A percentile compares a stretch with the other conserved stretches of the same genome.
Evolutionary conservation across 2,888 invertebrate genomes (phyloP).

Genomic region (Hyles lineata): DNA sequence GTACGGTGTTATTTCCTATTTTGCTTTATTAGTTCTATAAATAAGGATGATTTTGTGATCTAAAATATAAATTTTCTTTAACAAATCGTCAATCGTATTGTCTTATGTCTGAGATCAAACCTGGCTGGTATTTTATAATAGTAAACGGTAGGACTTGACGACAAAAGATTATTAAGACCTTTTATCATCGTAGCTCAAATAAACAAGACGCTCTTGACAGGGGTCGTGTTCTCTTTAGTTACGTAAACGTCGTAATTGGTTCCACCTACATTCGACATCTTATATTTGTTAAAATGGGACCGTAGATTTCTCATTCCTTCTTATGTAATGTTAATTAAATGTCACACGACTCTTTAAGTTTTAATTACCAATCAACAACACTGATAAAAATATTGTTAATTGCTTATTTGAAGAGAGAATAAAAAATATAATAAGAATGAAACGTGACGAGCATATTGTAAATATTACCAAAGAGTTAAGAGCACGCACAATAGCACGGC

Average conservation of each 20-base stretch:
- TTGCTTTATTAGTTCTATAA: too few relatives aligned
- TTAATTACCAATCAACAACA: too few relatives aligned
- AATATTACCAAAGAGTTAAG: too few relatives aligned
- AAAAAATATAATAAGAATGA: too few relatives aligned
- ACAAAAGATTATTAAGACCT: constrained; percentile 9
- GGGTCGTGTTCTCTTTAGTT: constrained; percentile 35
- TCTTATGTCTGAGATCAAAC: background rate
- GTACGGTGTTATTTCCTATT: background rate
- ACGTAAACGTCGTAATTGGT: constrained; percentile 33
- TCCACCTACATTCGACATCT: constrained; percentile 13
- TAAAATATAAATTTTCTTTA: too few relatives aligned
- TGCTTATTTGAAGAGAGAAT: too few relatives aligned
- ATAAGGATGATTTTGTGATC: too few relatives aligned
- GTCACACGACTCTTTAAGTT: too few relatives aligned
- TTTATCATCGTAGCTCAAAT: constrained; percentile 38
- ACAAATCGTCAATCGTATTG: background rate
- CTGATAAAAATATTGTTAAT: too few relatives aligned
- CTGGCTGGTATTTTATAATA: background rate
- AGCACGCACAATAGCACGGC: too few relatives aligned
- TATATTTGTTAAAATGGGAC: background rate
- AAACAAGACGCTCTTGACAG: constrained; percentile 37
- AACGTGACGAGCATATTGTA: too few relatives aligned
- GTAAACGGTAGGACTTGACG: background rate
- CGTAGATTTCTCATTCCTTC: background rate
- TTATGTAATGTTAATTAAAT: background rate